These are phyloP conservation scores for Babylonia areolata DNA, from an alignment of 1,140 invertebrate species.

Conservation along the genomic window DNA sequence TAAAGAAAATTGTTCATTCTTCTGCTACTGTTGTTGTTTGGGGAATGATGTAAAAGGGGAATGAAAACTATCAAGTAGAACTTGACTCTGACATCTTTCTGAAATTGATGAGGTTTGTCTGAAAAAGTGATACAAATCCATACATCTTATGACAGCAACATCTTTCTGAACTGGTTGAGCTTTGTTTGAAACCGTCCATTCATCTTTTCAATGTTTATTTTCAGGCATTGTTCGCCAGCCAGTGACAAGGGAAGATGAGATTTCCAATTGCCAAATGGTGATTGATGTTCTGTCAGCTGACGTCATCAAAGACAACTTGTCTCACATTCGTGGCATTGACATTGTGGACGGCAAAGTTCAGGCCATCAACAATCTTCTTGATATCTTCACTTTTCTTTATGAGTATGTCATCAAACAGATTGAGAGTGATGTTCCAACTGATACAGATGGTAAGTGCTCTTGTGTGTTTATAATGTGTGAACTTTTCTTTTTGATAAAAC, in stretches of 20 bases:
- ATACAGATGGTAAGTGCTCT: slow-evolving; percentile 51
- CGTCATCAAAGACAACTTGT: slow-evolving; percentile 73
- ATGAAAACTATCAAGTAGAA: too few relatives aligned
- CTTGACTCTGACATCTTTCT: too few relatives aligned
- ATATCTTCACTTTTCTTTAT: slow-evolving; percentile 71
- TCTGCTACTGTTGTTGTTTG: too few relatives aligned
- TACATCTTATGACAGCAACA: too few relatives aligned
- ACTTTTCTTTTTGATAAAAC: neutral
- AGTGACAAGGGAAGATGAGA: slow-evolving; percentile 70
- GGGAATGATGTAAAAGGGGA: too few relatives aligned
- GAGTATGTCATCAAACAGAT: slow-evolving; percentile 74
- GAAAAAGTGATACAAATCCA: too few relatives aligned
- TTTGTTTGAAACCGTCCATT: neutral
- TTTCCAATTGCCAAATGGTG: slow-evolving; percentile 73
- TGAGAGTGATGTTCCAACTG: slow-evolving; percentile 66
- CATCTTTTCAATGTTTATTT: slow-evolving; percentile 22
- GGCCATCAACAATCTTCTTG: slow-evolving; percentile 70
- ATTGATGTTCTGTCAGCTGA: slow-evolving; percentile 72
- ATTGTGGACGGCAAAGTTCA: slow-evolving; percentile 66
- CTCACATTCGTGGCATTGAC: slow-evolving; percentile 71
- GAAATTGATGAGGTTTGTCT: too few relatives aligned
- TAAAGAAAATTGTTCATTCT: too few relatives aligned
- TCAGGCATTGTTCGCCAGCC: slow-evolving; percentile 67
- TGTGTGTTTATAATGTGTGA: neutral
- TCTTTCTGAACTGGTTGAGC: too few relatives aligned